phyloP scores from a whole-genome alignment of 37 sponge, comb jelly and placozoan genomes.

The Diacarnus erythraeanus region DNA sequence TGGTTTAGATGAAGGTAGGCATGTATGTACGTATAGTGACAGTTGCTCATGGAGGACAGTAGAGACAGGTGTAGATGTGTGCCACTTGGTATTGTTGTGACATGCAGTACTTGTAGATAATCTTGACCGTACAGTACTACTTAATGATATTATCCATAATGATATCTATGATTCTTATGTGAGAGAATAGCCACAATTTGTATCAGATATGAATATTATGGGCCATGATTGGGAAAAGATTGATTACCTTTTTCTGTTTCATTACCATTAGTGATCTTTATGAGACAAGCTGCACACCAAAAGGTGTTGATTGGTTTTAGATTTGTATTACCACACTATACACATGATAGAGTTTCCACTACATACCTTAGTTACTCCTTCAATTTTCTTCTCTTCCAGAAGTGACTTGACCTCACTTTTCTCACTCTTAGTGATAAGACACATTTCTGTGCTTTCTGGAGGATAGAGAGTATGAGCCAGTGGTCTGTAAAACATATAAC shows the following conservation, averaged over 20 bases:
- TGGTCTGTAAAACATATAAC: slow-evolving; percentile 33
- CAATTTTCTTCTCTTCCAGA: slow-evolving; percentile 57
- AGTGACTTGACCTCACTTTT: slow-evolving; percentile 50
- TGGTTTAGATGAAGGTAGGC: too few species aligned
- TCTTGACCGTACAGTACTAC: too few species aligned
- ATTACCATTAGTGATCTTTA: neutral
- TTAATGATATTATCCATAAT: too few species aligned
- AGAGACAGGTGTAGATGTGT: too few species aligned
- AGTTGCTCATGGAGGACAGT: too few species aligned
- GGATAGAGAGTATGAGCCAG: slow-evolving; percentile 70
- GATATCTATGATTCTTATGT: too few species aligned
- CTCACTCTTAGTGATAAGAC: slow-evolving; percentile 73
- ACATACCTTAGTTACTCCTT: slow-evolving; percentile 63
- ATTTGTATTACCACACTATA: neutral
- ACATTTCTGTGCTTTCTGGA: slow-evolving; percentile 42
- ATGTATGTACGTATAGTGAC: too few species aligned
- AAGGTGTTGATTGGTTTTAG: neutral
- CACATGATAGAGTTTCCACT: neutral
- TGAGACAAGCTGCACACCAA: neutral
- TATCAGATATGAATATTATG: too few species aligned
- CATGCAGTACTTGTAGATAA: too few species aligned
- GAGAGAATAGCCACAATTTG: too few species aligned
- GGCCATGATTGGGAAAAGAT: too few species aligned
- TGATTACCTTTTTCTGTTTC: neutral
- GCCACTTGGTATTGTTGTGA: too few species aligned